Conservation (phyloP, 2,113 vertebrate species). For the Grantiella picta region DNA sequence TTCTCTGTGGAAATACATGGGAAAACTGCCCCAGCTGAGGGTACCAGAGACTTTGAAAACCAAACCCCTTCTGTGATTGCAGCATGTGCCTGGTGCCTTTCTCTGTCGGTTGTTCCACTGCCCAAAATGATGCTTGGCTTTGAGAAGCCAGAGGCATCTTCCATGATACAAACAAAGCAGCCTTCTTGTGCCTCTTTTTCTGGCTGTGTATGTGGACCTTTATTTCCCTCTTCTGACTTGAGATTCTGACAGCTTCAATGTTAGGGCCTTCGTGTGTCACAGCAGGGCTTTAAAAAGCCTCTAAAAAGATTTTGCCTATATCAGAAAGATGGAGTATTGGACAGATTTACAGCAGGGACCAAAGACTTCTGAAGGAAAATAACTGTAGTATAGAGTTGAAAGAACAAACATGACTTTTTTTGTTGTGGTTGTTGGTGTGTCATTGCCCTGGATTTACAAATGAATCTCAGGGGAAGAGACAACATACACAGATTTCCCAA, state of each 20-base stretch:
- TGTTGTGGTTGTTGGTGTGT: not conserved
- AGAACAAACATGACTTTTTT: slow-evolving; percentile 7
- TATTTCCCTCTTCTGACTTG: not conserved
- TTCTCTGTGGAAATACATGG: not conserved
- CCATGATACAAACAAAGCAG: not conserved
- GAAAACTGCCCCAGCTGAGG: not conserved
- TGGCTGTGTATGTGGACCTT: not conserved
- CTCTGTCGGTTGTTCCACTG: accelerated
- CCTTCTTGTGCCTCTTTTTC: not conserved
- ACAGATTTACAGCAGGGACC: slow-evolving; percentile 34
- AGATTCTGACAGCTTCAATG: slow-evolving; percentile 14
- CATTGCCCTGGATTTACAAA: slow-evolving; percentile 2
- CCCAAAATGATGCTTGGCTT: not conserved
- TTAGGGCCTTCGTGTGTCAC: slow-evolving; percentile 19
- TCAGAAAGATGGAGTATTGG: not conserved
- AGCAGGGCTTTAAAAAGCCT: not conserved
- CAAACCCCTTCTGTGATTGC: not conserved
- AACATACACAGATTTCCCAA: slow-evolving; percentile 14
- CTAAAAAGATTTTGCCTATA: not conserved
- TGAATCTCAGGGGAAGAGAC: not conserved
- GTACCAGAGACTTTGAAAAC: not conserved
- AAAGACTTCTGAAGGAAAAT: slow-evolving; percentile 25
- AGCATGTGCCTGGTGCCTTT: not conserved
- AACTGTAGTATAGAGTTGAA: not conserved
- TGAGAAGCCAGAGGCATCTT: not conserved